phyloP scores from a whole-genome alignment of 2,888 invertebrate species.

The Malacosoma neustria region DNA sequence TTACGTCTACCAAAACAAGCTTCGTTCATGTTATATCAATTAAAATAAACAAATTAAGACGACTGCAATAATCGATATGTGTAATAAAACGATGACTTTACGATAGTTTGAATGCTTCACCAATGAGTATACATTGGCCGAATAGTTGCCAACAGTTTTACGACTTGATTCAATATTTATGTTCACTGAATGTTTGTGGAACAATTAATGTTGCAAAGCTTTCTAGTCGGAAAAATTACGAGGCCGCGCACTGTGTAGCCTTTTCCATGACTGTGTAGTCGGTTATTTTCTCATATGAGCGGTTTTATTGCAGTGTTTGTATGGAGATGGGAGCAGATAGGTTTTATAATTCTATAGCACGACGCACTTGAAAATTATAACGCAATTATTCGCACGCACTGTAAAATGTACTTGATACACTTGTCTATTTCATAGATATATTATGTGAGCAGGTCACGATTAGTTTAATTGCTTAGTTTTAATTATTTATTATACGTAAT shows the following conservation, averaged over 20 bases:
- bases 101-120: no score
- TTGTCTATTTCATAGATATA: no score
- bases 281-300: constrained; percentile 72
- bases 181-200: constrained; percentile 28
- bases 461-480: no score
- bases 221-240: constrained; percentile 59
- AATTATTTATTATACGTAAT: no score
- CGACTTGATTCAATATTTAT: constrained; percentile 24
- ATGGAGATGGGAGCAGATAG: constrained; percentile 57
- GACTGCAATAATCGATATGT: no score
- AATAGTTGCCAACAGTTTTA: no score
- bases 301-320: constrained; percentile 60
- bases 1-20: no score
- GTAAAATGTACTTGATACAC: constrained; percentile 6
- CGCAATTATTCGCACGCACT: constrained; percentile 68
- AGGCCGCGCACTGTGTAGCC: constrained; percentile 25
- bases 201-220: constrained; percentile 47
- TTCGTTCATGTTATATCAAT: no score
- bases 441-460: no score
- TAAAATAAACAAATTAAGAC: no score
- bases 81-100: no score
- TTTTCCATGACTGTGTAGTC: constrained; percentile 70
- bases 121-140: no score
- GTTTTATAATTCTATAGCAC: constrained; percentile 43
- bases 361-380: constrained; percentile 61